Percentiles rank a stretch among this genome's conserved stretches.
Evolutionary conservation across 2,113 vertebrate genomes (phyloP).

Genomic region (Pongo pygmaeus): DNA sequence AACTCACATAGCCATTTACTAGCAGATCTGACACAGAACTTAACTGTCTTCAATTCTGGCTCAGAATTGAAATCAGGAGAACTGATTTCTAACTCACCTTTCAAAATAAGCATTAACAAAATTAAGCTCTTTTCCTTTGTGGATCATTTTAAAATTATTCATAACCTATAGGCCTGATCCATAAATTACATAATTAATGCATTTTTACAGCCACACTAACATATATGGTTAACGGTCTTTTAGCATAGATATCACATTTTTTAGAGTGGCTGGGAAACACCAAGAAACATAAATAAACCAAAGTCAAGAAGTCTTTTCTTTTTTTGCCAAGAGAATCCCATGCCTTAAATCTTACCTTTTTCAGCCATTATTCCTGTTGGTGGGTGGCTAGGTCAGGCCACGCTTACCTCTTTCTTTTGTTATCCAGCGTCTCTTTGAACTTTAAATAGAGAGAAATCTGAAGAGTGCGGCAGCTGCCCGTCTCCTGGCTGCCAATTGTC

Average conservation of each 20-base stretch:
- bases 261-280: not conserved
- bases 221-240: not conserved
- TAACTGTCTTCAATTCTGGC: not conserved
- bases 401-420: constrained; percentile 71
- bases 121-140: not conserved
- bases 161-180: not conserved
- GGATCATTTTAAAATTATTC: not conserved
- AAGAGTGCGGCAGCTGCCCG: constrained; percentile 82
- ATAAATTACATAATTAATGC: not conserved
- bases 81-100: not conserved
- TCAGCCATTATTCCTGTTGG: constrained; percentile 80
- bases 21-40: not conserved
- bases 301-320: not conserved
- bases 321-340: not conserved
- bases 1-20: not conserved
- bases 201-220: not conserved
- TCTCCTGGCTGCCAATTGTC: constrained; percentile 75
- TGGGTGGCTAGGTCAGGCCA: constrained; percentile 45
- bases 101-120: not conserved
- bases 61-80: not conserved
- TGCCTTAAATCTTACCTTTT: constrained; percentile 81
- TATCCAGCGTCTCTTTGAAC: constrained; percentile 71
- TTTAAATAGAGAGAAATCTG: constrained; percentile 87
- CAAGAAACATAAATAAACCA: not conserved
- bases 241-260: not conserved